Evolutionary conservation across 2,113 vertebrate genomes (phyloP).

Genomic region (Rhombomys opimus): DNA sequence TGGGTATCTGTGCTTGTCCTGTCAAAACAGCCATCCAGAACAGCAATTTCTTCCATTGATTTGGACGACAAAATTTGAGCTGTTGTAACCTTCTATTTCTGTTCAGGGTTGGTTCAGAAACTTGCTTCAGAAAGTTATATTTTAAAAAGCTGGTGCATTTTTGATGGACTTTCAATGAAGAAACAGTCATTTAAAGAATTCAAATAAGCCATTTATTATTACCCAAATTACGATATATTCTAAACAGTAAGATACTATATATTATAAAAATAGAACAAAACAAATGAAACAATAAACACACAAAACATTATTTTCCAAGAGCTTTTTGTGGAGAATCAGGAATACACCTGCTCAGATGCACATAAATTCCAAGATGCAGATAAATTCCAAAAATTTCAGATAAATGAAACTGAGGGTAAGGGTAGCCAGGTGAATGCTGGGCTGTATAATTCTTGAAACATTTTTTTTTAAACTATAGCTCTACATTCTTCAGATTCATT

Average conservation of each 20-base stretch:
- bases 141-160: neutral
- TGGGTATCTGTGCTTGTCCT: neutral
- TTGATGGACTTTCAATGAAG: neutral
- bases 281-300: neutral
- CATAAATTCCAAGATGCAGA: neutral
- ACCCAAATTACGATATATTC: neutral
- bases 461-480: neutral
- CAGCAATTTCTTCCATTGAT: neutral
- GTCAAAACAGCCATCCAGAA: neutral
- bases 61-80: neutral
- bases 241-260: neutral
- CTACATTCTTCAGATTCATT: neutral
- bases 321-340: neutral
- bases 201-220: neutral
- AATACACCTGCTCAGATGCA: neutral
- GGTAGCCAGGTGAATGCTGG: neutral
- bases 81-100: neutral
- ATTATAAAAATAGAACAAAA: neutral
- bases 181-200: slow-evolving; percentile 1
- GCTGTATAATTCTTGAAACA: neutral
- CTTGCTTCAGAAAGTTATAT: slow-evolving; percentile 45
- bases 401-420: neutral
- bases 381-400: neutral
- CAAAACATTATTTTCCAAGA: neutral
- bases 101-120: neutral